A percentile compares a stretch with the other conserved stretches of the same genome.
These are phyloP conservation scores for Drosophila kikkawai DNA, from an alignment of 1,140 invertebrate species.

Conservation along the genomic window DNA sequence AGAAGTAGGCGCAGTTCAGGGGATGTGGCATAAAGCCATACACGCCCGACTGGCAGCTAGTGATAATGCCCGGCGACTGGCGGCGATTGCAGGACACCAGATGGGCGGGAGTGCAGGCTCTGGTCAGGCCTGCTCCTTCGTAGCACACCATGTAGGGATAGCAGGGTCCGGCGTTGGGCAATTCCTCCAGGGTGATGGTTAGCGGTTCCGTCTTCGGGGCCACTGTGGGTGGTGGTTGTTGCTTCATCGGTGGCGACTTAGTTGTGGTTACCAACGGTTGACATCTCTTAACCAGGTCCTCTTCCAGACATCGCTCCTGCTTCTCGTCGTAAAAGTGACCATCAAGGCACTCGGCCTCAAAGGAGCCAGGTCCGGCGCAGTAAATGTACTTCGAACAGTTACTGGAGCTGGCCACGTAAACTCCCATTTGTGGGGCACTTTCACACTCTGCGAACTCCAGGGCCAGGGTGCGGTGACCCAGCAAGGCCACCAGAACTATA, in stretches of 20 bases:
- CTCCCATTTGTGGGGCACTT: slow-evolving; percentile 20
- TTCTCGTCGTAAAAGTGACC: slow-evolving; percentile 40
- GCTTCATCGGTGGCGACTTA: not conserved
- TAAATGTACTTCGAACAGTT: slow-evolving; percentile 55
- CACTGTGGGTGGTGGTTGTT: not conserved
- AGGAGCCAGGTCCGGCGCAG: slow-evolving; percentile 47
- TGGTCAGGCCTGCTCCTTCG: slow-evolving; percentile 52
- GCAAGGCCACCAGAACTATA: slow-evolving; percentile 14
- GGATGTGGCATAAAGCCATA: slow-evolving; percentile 65
- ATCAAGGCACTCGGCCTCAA: slow-evolving; percentile 42
- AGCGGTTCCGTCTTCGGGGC: slow-evolving; percentile 16
- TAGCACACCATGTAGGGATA: slow-evolving; percentile 54
- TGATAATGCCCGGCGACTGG: slow-evolving; percentile 12
- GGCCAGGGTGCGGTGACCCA: not conserved
- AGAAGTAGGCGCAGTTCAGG: slow-evolving; percentile 57
- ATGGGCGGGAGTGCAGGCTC: slow-evolving; percentile 44
- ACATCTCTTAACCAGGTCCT: slow-evolving; percentile 24
- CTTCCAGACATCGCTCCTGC: slow-evolving; percentile 39
- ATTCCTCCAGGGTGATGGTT: slow-evolving; percentile 21
- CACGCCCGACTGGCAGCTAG: slow-evolving; percentile 42
- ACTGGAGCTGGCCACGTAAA: slow-evolving; percentile 42
- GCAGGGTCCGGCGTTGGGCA: slow-evolving; percentile 40
- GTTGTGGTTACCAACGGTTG: not conserved
- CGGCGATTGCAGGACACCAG: slow-evolving; percentile 40
- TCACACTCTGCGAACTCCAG: slow-evolving; percentile 32